Evolutionary conservation across 2,888 invertebrate genomes (phyloP).

Genomic region (Meliscaeva auricollis): DNA sequence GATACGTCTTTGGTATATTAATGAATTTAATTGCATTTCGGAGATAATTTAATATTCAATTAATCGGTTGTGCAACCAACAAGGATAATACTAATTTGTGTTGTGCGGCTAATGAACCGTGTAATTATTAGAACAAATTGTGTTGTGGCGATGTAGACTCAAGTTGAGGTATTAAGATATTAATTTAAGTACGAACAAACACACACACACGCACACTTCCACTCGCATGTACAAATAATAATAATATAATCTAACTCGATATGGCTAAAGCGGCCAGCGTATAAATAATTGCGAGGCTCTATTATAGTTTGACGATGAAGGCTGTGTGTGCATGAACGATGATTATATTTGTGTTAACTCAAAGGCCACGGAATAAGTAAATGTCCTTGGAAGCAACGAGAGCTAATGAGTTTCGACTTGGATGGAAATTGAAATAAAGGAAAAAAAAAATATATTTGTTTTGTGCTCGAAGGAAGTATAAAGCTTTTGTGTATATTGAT

Average conservation of each 20-base stretch:
- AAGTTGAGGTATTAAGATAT: constrained; percentile 19
- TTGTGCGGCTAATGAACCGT: constrained; percentile 72
- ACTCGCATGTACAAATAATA: neutral
- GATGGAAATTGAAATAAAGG: neutral
- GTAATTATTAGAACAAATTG: constrained; percentile 70
- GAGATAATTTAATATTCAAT: constrained; percentile 73
- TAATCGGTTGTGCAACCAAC: constrained; percentile 72
- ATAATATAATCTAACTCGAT: neutral
- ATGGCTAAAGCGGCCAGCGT: neutral
- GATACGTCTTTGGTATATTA: constrained; percentile 63
- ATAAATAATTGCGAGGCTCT: too few species aligned
- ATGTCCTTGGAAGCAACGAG: constrained; percentile 5
- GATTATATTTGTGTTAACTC: neutral
- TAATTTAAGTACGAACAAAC: neutral
- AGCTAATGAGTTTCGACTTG: neutral
- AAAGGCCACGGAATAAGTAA: too few species aligned
- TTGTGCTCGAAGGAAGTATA: neutral
- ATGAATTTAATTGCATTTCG: constrained; percentile 71
- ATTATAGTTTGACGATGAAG: too few species aligned
- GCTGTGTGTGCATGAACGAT: too few species aligned
- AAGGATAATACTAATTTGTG: constrained; percentile 71
- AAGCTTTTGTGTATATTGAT: neutral
- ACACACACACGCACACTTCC: neutral
- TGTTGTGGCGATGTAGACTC: constrained; percentile 44
- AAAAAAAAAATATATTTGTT: neutral